Conservation (phyloP, 2,888 invertebrate species). For the Pollenia griseotomentosa region DNA sequence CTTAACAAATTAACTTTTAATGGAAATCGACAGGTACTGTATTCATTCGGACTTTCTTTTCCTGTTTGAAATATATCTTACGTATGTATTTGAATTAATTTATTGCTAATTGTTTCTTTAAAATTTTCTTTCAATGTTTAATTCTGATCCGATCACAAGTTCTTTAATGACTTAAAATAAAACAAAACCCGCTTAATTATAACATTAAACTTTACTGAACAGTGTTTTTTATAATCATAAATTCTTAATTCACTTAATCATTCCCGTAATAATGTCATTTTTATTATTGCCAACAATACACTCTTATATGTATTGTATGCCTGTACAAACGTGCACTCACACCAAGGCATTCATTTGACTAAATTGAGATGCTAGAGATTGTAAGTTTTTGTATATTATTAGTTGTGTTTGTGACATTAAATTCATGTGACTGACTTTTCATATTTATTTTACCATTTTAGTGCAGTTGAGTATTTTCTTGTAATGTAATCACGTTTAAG, state of each 20-base stretch:
- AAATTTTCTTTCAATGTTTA: too few species aligned
- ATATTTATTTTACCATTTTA: slow-evolving; percentile 22
- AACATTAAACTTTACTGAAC: not conserved
- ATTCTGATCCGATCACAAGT: too few species aligned
- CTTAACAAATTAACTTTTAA: too few species aligned
- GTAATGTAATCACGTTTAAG: slow-evolving; percentile 69
- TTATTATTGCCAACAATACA: not conserved
- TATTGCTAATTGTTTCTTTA: too few species aligned
- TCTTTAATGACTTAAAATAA: too few species aligned
- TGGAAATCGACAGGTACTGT: too few species aligned
- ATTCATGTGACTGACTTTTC: slow-evolving; percentile 51
- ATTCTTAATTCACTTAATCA: slow-evolving; percentile 43
- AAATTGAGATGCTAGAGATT: not conserved
- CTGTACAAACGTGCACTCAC: not conserved
- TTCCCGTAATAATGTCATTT: slow-evolving; percentile 1
- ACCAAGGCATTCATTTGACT: slow-evolving; percentile 6
- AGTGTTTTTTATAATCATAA: slow-evolving; percentile 26
- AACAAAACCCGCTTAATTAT: too few species aligned
- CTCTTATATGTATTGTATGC: not conserved
- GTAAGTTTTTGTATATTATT: not conserved
- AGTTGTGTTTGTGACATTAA: slow-evolving; percentile 53
- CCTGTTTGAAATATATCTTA: too few species aligned
- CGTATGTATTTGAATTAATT: too few species aligned
- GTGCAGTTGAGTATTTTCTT: slow-evolving; percentile 8
- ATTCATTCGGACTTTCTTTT: too few species aligned